Conservation (phyloP, 2,888 invertebrate genomes). For the Saturnia japonica region DNA sequence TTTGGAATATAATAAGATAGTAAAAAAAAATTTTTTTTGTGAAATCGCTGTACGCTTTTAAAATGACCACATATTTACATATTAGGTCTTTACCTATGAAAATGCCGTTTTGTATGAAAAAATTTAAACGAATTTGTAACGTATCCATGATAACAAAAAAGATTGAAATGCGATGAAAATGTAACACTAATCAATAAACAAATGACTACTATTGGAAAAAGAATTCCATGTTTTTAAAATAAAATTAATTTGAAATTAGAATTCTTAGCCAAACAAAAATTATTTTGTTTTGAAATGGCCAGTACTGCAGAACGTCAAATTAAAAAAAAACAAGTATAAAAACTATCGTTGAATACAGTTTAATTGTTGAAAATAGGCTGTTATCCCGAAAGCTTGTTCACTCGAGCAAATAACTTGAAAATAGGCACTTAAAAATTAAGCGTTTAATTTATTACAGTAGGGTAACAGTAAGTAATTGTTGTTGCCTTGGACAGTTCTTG, state of each 20-base stretch:
- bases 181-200: too few species aligned
- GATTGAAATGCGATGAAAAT: too few species aligned
- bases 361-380: neutral
- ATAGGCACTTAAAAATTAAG: constrained; percentile 7
- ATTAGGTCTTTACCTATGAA: too few species aligned
- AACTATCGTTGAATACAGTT: neutral
- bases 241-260: too few species aligned
- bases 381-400: neutral
- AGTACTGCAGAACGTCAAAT: too few species aligned
- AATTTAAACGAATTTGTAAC: too few species aligned
- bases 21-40: neutral
- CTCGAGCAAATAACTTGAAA: constrained; percentile 4
- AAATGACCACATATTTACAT: neutral
- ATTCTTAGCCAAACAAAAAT: too few species aligned
- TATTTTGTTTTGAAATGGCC: too few species aligned
- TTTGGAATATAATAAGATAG: neutral
- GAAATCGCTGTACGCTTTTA: neutral
- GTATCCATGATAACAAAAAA: too few species aligned
- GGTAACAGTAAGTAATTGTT: neutral
- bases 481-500: neutral
- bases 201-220: too few species aligned
- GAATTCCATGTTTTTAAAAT: too few species aligned
- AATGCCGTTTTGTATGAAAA: too few species aligned
- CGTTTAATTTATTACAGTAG: neutral
- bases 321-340: neutral